Evolutionary conservation across 2,797 vertebrate genomes (phyloP).

Genomic region (Champsocephalus gunnari): DNA sequence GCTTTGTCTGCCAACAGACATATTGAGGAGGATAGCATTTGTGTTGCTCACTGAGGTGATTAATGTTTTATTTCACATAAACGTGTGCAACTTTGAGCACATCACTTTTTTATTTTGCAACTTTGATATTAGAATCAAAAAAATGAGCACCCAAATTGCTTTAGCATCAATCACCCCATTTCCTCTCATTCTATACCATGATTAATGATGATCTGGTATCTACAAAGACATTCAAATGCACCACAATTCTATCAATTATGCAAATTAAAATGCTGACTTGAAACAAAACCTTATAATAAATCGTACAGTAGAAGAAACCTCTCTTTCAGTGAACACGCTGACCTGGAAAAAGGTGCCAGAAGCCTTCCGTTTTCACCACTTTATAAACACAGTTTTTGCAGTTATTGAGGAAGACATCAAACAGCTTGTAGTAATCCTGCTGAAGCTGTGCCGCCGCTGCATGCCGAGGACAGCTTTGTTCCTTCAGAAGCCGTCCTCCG

Average conservation of each 20-base stretch:
- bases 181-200: no score
- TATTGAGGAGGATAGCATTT: conserved; percentile 2
- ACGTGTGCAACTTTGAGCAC: background rate
- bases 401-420: conserved; percentile 34
- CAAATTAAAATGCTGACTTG: background rate
- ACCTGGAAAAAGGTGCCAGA: background rate
- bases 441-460: conserved; percentile 39
- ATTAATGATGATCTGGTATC: no score
- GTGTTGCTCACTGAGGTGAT: background rate
- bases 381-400: conserved; percentile 26
- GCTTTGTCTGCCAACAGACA: background rate
- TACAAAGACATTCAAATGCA: no score
- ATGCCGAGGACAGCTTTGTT: conserved; percentile 31
- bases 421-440: conserved; percentile 27
- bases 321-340: background rate
- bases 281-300: background rate
- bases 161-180: no score
- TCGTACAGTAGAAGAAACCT: background rate
- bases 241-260: background rate
- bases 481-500: conserved; percentile 47
- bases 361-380: background rate
- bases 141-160: background rate
- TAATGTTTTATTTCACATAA: background rate
- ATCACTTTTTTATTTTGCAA: background rate
- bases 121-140: background rate